Percentiles rank a stretch among this genome's conserved stretches.
phyloP scores from a whole-genome alignment of 2,888 invertebrate genomes.

The Meiosimyza decipiens region DNA sequence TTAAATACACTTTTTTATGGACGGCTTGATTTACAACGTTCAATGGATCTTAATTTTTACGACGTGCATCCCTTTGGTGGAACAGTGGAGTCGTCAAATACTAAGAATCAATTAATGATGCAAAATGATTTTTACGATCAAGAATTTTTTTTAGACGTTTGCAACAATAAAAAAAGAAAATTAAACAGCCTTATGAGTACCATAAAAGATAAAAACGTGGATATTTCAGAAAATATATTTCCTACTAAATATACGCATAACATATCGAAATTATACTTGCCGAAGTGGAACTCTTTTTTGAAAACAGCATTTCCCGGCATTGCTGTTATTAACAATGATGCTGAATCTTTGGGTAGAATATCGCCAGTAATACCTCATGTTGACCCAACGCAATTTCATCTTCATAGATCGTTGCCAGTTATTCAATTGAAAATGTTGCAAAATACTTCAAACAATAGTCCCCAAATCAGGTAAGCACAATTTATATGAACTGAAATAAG shows the following conservation, averaged over 20 bases:
- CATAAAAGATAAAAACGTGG: slow-evolving; percentile 8
- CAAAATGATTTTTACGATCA: slow-evolving; percentile 31
- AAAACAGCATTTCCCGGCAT: slow-evolving; percentile 24
- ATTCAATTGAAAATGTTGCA: too few relatives aligned
- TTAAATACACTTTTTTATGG: slow-evolving; percentile 4
- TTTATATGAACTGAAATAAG: too few relatives aligned
- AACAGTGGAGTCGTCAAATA: not conserved
- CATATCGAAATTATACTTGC: too few relatives aligned
- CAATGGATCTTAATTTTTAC: slow-evolving; percentile 11
- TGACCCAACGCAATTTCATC: not conserved
- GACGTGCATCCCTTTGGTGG: slow-evolving; percentile 21
- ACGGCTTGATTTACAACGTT: not conserved
- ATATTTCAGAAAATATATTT: slow-evolving; percentile 22
- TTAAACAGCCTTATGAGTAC: slow-evolving; percentile 8
- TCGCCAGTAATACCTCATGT: slow-evolving; percentile 24
- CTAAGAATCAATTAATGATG: slow-evolving; percentile 9
- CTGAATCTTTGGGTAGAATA: slow-evolving; percentile 12
- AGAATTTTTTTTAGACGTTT: slow-evolving; percentile 14
- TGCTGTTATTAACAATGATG: slow-evolving; percentile 9
- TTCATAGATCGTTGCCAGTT: too few relatives aligned
- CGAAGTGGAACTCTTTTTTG: not conserved
- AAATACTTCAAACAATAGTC: too few relatives aligned
- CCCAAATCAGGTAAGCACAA: too few relatives aligned
- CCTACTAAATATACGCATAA: not conserved
- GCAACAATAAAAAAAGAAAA: slow-evolving; percentile 15